Evolutionary conservation across 2,797 vertebrate species (phyloP).

Genomic region (Kryptopterus vitreolus): DNA sequence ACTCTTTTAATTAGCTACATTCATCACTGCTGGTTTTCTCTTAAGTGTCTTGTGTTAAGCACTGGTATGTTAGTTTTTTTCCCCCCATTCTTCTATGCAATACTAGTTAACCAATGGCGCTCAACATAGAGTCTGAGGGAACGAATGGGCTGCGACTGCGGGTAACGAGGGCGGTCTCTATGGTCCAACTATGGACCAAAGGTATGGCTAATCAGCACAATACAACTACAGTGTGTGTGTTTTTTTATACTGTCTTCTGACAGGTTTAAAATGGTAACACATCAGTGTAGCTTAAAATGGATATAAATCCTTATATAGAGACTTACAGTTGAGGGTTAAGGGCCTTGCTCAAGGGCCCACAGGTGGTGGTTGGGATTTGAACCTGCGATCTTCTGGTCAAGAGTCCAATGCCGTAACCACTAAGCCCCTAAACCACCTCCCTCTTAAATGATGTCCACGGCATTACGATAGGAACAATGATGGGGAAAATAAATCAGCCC

Average conservation of each 20-base stretch:
- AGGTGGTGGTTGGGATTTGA: too few relatives aligned
- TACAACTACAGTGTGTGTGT: not conserved
- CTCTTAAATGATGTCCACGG: too few relatives aligned
- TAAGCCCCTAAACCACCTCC: too few relatives aligned
- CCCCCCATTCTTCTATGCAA: not conserved
- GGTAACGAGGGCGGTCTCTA: not conserved
- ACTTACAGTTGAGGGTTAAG: too few relatives aligned
- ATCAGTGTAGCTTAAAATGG: too few relatives aligned
- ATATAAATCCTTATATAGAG: too few relatives aligned
- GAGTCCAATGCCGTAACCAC: too few relatives aligned
- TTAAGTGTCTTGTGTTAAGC: not conserved
- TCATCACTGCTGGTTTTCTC: conserved; percentile 24
- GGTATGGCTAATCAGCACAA: not conserved
- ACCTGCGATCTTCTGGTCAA: too few relatives aligned
- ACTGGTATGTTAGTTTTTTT: conserved; percentile 20
- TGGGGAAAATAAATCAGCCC: too few relatives aligned
- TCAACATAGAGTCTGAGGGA: not conserved
- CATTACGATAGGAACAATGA: too few relatives aligned
- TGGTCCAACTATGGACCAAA: not conserved
- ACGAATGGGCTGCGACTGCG: not conserved
- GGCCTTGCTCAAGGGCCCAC: too few relatives aligned
- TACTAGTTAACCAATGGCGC: conserved; percentile 1
- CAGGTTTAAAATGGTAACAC: not conserved
- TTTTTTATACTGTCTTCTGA: not conserved
- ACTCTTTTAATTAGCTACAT: conserved; percentile 41